These are phyloP conservation scores for Crenuchus spilurus DNA, from an alignment of 2,797 vertebrate genomes.

Conservation along the genomic window DNA sequence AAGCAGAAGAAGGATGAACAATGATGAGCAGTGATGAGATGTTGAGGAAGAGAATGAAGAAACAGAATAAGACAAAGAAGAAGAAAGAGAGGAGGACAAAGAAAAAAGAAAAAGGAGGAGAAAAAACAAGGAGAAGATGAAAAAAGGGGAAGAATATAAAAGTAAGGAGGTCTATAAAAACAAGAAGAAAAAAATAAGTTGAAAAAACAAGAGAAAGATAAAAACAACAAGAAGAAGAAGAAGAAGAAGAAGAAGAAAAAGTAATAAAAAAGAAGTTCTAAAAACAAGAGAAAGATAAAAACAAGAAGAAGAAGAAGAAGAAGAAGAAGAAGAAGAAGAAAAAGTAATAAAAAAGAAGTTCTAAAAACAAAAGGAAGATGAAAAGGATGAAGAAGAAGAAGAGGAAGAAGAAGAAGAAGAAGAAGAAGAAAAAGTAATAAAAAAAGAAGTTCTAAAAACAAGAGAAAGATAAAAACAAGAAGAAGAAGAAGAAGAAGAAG, in stretches of 20 bases:
- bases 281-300: background rate
- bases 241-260: background rate
- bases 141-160: background rate
- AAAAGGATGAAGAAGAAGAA: background rate
- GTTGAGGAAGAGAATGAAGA: background rate
- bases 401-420: background rate
- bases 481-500: background rate
- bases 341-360: too few relatives aligned
- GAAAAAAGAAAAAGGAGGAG: slow-evolving; percentile 29
- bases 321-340: background rate
- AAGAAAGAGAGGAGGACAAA: slow-evolving; percentile 15
- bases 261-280: background rate
- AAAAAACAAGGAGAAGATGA: background rate
- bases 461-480: background rate
- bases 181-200: too few relatives aligned
- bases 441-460: background rate
- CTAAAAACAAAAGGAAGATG: background rate
- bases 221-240: background rate
- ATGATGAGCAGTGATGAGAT: too few relatives aligned
- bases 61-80: background rate
- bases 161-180: too few relatives aligned
- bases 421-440: background rate
- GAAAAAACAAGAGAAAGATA: background rate
- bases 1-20: too few relatives aligned
- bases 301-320: background rate